Percentiles rank a stretch among this genome's conserved stretches.
These are phyloP conservation scores for Epinotia bilunana DNA, from an alignment of 2,888 invertebrate species.

Conservation along the genomic window DNA sequence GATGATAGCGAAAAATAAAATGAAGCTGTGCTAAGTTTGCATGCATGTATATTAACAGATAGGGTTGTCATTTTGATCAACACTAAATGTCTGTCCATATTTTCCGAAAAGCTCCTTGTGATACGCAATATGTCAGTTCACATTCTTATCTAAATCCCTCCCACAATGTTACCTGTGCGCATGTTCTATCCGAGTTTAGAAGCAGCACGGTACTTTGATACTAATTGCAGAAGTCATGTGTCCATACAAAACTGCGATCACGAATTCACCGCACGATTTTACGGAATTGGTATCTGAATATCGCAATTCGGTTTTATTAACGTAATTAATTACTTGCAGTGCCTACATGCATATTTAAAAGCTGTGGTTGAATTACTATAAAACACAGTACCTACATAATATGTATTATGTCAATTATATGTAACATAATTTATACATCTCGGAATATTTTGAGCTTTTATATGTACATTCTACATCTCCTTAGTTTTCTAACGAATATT, in stretches of 20 bases:
- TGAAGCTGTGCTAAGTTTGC: background rate
- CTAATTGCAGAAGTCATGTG: conserved; percentile 28
- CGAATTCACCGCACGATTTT: conserved; percentile 39
- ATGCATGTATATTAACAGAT: background rate
- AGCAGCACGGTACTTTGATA: conserved; percentile 13
- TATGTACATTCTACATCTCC: too few species aligned
- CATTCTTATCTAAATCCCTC: conserved; percentile 28
- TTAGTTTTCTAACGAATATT: background rate
- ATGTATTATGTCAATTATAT: background rate
- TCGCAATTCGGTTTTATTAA: conserved; percentile 30
- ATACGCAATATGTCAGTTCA: conserved; percentile 15
- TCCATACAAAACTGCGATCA: conserved; percentile 31
- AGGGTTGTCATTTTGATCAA: background rate
- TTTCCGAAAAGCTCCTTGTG: conserved; percentile 11
- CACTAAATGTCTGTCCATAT: background rate
- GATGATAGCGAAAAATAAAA: background rate
- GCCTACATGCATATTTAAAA: conserved; percentile 12
- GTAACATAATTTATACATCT: too few species aligned
- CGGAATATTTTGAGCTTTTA: too few species aligned
- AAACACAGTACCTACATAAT: background rate
- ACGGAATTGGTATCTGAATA: conserved; percentile 37
- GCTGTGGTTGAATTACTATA: conserved; percentile 5
- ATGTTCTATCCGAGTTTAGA: conserved; percentile 16
- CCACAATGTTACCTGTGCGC: conserved; percentile 21
- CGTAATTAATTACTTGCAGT: conserved; percentile 32